Evolutionary conservation across 1,140 invertebrate genomes (phyloP), one percentile per base, ranked within the genome.

Genomic region (Microplitis demolitor): DNA sequence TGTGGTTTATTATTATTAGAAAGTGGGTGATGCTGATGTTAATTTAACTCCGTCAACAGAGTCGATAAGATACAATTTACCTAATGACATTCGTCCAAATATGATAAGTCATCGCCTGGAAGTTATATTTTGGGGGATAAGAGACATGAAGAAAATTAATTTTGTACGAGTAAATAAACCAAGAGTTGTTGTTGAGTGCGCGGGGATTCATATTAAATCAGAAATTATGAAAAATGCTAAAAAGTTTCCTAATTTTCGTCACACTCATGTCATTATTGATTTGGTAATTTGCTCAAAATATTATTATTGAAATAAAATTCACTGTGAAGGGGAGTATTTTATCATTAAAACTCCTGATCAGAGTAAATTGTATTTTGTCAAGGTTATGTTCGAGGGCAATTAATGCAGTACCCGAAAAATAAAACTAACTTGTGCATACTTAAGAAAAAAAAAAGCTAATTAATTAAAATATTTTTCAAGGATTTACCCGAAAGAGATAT

Each of bases 51-150:
- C 82, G 13, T 81, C 81, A 5, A 33, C 63, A 2, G 72, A 77
- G 62, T 82, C 84, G 1, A 80, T 83, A 63, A 81, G 86, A 3
- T 84, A 83, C 61, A 81, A 77, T 39, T 85, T 89, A 35, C 89
- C 89, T 9, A 80, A 86, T 45, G 87, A 89, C 72, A 88, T 89
- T 76, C 84, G 84, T 63, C 88, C 89, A 2, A 78, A 69, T 70
- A 85, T 85, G 82, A 76, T 77, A 13, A 80, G 72, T 33, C 83
- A 86, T 60, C 79, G 84, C n/a, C 75, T 91, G 3, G 91, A 92
- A 71, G 84, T 91, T 4, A 88, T 91, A 66, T 91, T 91, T 82
- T 92, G 91, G 91, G 91, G 91, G 14, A 80, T 91, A 0, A 80
- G 90, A 24, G 85, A 91, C 60, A 81, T 91, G 72, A 88, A 84